A percentile compares a stretch with the other conserved stretches of the same genome.
These are phyloP conservation scores for Lutraria lutraria DNA, from an alignment of 2,888 invertebrate genomes.

Conservation along the genomic window DNA sequence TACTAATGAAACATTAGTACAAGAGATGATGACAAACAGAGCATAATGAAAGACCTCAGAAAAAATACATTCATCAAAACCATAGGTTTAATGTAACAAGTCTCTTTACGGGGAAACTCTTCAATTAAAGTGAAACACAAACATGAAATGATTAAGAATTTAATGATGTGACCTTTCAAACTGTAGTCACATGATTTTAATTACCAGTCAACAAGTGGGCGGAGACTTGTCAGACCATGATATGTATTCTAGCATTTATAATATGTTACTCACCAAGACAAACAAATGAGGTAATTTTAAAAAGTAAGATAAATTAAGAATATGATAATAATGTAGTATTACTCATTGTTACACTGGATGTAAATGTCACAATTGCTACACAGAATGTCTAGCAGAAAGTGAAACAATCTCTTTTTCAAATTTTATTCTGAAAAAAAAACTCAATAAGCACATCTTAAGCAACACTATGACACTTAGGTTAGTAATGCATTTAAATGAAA, in stretches of 20 bases:
- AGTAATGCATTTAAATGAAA: neutral
- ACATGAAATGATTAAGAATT: neutral
- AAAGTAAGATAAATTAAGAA: neutral
- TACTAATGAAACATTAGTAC: constrained; percentile 7
- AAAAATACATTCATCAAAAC: neutral
- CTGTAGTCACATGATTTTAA: neutral
- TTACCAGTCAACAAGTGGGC: neutral
- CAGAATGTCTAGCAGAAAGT: neutral
- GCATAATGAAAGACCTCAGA: neutral
- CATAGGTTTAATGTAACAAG: neutral
- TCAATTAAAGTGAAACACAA: neutral
- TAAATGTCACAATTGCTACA: neutral
- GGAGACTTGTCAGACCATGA: neutral
- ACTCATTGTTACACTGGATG: neutral
- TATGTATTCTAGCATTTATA: neutral
- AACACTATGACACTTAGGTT: neutral
- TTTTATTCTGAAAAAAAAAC: too few relatives aligned
- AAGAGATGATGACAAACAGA: neutral
- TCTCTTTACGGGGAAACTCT: neutral
- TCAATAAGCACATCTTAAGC: neutral
- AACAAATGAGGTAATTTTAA: constrained; percentile 7
- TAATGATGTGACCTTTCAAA: neutral
- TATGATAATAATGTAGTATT: neutral
- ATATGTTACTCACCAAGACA: neutral
- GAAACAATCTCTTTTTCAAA: neutral